Percentiles rank a stretch among this genome's conserved stretches.
These are phyloP conservation scores for Allophyes oxyacanthae DNA, from an alignment of 2,888 invertebrate species.

Conservation along the genomic window DNA sequence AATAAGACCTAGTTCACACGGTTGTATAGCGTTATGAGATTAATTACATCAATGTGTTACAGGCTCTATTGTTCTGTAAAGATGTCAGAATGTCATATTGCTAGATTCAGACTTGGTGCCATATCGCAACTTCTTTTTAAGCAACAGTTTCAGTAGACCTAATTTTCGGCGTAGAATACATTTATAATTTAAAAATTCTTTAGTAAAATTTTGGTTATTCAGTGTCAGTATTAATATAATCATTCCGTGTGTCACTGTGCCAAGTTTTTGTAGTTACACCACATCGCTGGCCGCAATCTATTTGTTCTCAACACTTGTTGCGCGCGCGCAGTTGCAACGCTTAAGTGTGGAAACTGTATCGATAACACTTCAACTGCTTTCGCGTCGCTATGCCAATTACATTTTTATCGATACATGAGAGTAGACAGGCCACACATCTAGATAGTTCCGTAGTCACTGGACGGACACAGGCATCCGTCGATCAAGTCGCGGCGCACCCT, in stretches of 20 bases:
- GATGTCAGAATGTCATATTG: slow-evolving; percentile 42
- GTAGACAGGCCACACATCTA: slow-evolving; percentile 54
- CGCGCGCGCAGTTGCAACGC: slow-evolving; percentile 64
- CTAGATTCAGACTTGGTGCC: slow-evolving; percentile 5
- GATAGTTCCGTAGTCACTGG: slow-evolving; percentile 62
- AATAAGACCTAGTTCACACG: slow-evolving; percentile 56
- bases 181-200: slow-evolving; percentile 3
- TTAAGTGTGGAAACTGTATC: slow-evolving; percentile 70
- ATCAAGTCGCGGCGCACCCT: slow-evolving; percentile 70
- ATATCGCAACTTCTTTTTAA: slow-evolving; percentile 8
- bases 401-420: slow-evolving; percentile 60
- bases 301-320: slow-evolving; percentile 69
- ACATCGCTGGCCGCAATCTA: slow-evolving; percentile 70
- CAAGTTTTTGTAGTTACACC: slow-evolving; percentile 67
- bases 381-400: slow-evolving; percentile 64
- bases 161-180: slow-evolving; percentile 3
- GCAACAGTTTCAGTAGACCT: neutral
- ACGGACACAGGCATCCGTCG: slow-evolving; percentile 53
- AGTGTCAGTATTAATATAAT: slow-evolving; percentile 30
- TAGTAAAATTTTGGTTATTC: slow-evolving; percentile 3
- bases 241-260: slow-evolving; percentile 52
- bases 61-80: slow-evolving; percentile 47
- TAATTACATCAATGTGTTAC: slow-evolving; percentile 48
- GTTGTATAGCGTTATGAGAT: slow-evolving; percentile 37
- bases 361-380: slow-evolving; percentile 74